These are phyloP conservation scores for Cheilosia vernalis DNA, from an alignment of 2,888 invertebrate species.

Conservation along the genomic window DNA sequence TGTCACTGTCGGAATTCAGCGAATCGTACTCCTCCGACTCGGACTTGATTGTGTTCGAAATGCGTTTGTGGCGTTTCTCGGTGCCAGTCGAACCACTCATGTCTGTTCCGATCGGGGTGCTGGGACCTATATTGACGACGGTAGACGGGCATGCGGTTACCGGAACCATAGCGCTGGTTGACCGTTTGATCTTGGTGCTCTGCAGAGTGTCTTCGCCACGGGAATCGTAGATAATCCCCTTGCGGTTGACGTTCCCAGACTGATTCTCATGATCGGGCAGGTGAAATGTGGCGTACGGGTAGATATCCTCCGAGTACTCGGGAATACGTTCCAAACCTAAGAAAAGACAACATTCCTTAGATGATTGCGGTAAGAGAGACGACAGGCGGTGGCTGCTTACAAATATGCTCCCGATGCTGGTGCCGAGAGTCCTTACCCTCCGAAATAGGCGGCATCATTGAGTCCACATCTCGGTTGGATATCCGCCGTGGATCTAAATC, in stretches of 20 bases:
- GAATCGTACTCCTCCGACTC: slow-evolving; percentile 86
- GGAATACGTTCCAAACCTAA: slow-evolving; percentile 85
- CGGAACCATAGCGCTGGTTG: slow-evolving; percentile 71
- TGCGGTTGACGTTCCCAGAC: slow-evolving; percentile 84
- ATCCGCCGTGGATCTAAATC: slow-evolving; percentile 79
- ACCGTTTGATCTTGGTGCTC: slow-evolving; percentile 78
- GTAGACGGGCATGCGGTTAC: slow-evolving; percentile 16
- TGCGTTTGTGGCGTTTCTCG: slow-evolving; percentile 83
- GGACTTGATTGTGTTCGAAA: slow-evolving; percentile 85
- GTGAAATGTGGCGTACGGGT: slow-evolving; percentile 86
- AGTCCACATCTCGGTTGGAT: slow-evolving; percentile 79
- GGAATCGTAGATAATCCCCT: slow-evolving; percentile 80
- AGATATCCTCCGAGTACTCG: slow-evolving; percentile 86
- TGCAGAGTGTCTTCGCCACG: slow-evolving; percentile 79
- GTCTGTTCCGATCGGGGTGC: slow-evolving; percentile 75
- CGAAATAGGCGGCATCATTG: slow-evolving; percentile 77
- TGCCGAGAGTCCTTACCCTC: slow-evolving; percentile 78
- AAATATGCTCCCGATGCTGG: slow-evolving; percentile 84
- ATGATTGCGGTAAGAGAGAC: slow-evolving; percentile 83
- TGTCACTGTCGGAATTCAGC: slow-evolving; percentile 85
- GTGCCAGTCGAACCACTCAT: slow-evolving; percentile 77
- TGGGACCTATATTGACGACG: slow-evolving; percentile 65
- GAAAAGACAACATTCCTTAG: slow-evolving; percentile 78
- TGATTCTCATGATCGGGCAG: slow-evolving; percentile 85
- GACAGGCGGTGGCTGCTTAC: slow-evolving; percentile 84